phyloP scores from a whole-genome alignment of 2,888 invertebrate genomes.

The Schizaphis graminum region DNA sequence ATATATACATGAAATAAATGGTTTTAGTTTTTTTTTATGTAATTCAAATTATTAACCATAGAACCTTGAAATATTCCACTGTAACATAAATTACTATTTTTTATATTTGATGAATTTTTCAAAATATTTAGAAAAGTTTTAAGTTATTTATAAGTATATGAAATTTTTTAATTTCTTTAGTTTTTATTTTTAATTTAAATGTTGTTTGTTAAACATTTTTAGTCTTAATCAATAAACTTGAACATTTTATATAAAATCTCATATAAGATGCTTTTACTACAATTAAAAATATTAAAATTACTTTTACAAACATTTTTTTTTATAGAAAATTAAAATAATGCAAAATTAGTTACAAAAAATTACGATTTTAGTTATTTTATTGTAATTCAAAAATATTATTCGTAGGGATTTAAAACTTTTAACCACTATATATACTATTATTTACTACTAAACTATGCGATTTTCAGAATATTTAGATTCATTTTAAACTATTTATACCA shows the following conservation, averaged over 20 bases:
- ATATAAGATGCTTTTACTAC: background rate
- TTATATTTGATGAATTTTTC: too few relatives aligned
- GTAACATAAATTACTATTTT: too few relatives aligned
- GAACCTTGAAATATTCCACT: too few relatives aligned
- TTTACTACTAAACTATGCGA: background rate
- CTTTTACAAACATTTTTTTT: background rate
- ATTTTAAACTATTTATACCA: background rate
- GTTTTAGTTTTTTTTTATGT: too few relatives aligned
- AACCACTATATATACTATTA: background rate
- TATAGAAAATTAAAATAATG: background rate
- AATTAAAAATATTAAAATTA: background rate
- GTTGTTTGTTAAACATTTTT: too few relatives aligned
- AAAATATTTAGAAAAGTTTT: too few relatives aligned
- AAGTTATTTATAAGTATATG: too few relatives aligned
- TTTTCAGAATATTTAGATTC: background rate
- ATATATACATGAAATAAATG: too few relatives aligned
- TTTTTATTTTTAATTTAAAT: too few relatives aligned
- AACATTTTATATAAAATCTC: background rate
- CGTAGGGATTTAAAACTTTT: background rate
- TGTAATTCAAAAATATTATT: background rate
- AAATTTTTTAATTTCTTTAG: too few relatives aligned
- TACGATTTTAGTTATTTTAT: background rate
- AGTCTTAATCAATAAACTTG: background rate
- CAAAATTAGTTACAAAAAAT: background rate
- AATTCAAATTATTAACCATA: too few relatives aligned